These are phyloP conservation scores for Trigoniulus corallinus DNA, from an alignment of 1,140 invertebrate genomes.

Conservation along the genomic window DNA sequence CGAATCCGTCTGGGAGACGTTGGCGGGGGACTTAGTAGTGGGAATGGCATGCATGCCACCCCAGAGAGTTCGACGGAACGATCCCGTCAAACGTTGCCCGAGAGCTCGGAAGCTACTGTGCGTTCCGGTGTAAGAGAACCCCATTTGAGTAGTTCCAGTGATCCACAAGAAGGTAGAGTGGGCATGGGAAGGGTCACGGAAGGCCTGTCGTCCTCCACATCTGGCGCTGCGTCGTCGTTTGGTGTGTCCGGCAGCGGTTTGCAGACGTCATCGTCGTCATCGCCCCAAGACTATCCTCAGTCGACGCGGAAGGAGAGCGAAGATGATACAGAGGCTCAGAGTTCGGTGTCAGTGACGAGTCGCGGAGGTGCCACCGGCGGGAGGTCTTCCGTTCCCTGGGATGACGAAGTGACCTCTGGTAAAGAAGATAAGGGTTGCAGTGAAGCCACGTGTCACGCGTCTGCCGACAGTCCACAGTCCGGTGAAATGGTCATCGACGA, in stretches of 20 bases:
- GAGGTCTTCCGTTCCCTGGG: conserved; percentile 3
- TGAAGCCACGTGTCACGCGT: too few species aligned
- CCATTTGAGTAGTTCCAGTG: conserved; percentile 6
- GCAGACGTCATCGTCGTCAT: not conserved
- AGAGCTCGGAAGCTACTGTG: conserved; percentile 8
- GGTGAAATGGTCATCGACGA: conserved; percentile 43
- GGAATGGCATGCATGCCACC: not conserved
- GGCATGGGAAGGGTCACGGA: not conserved
- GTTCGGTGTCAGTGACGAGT: conserved; percentile 13
- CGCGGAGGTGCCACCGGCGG: too few species aligned
- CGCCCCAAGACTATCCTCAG: conserved; percentile 1
- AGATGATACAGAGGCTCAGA: conserved; percentile 4
- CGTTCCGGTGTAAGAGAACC: not conserved
- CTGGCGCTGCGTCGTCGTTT: not conserved
- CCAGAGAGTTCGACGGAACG: conserved; percentile 15
- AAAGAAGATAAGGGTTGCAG: conserved; percentile 6
- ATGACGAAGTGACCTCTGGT: conserved; percentile 8
- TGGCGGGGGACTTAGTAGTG: not conserved
- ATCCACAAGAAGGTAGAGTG: not conserved
- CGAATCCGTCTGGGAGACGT: conserved; percentile 10
- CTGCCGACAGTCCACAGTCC: conserved; percentile 31
- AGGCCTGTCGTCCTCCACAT: not conserved
- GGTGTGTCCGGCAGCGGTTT: not conserved
- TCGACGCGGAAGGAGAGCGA: conserved; percentile 7
- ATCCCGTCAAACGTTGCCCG: conserved; percentile 6